Evolutionary conservation across 2,888 invertebrate genomes (phyloP).

Genomic region (Ptilodon capucinus): DNA sequence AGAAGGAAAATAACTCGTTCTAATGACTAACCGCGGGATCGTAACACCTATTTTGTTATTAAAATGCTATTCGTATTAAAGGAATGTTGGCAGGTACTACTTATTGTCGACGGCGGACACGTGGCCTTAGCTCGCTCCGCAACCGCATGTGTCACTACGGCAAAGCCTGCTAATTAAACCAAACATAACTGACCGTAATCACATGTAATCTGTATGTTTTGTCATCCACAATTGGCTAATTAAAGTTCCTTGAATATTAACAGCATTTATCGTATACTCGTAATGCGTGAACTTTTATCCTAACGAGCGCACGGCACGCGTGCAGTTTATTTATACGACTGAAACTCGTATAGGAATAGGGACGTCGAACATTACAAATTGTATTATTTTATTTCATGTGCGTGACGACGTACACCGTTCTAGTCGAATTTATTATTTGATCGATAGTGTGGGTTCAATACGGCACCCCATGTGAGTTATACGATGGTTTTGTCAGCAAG

Average conservation of each 20-base stretch:
- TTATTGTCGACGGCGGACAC: constrained; percentile 36
- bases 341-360: constrained; percentile 37
- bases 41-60: constrained; percentile 50
- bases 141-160: constrained; percentile 39
- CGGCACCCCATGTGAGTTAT: constrained; percentile 10
- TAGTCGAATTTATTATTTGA: constrained; percentile 44
- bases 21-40: constrained; percentile 46
- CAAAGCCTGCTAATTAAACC: constrained; percentile 51
- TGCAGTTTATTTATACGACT: constrained; percentile 28
- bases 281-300: constrained; percentile 35
- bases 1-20: constrained; percentile 29
- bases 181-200: constrained; percentile 42
- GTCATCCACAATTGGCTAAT: constrained; percentile 54
- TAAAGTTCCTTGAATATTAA: constrained; percentile 55
- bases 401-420: constrained; percentile 32
- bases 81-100: constrained; percentile 39
- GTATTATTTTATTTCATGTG: constrained; percentile 41
- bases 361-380: constrained; percentile 40
- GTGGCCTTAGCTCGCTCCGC: constrained; percentile 47
- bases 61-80: constrained; percentile 58
- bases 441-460: constrained; percentile 19
- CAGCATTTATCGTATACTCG: constrained; percentile 41
- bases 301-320: constrained; percentile 48
- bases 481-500: constrained; percentile 13
- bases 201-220: constrained; percentile 41